Percentiles rank a stretch among this genome's conserved stretches.
Conservation (phyloP, 2,888 invertebrate species). For the Lepidocyrtinus sp. region DNA sequence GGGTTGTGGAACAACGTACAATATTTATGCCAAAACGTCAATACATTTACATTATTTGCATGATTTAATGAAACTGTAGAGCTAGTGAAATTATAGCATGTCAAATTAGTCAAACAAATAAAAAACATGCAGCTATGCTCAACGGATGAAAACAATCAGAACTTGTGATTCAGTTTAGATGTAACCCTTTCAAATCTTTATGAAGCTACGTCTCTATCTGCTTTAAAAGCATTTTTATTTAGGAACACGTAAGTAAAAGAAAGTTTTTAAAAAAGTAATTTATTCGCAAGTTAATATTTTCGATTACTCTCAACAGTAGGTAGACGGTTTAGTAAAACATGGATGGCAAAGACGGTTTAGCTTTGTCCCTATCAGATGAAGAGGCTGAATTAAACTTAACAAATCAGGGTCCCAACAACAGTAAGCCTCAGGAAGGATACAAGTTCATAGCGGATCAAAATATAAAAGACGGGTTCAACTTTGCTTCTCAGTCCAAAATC, state of each 20-base stretch:
- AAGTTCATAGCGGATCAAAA: slow-evolving; percentile 12
- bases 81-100: too few species aligned
- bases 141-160: too few species aligned
- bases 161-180: neutral
- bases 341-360: slow-evolving; percentile 9
- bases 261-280: too few species aligned
- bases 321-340: neutral
- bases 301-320: neutral
- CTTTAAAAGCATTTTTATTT: neutral
- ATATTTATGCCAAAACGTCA: too few species aligned
- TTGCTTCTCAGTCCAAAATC: slow-evolving; percentile 4
- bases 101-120: too few species aligned
- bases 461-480: slow-evolving; percentile 4
- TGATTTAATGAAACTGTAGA: too few species aligned
- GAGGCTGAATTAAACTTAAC: slow-evolving; percentile 8
- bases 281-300: neutral
- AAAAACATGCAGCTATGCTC: too few species aligned
- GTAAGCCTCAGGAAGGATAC: slow-evolving; percentile 15
- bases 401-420: neutral
- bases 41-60: too few species aligned
- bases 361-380: slow-evolving; percentile 19
- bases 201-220: neutral
- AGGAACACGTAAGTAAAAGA: neutral
- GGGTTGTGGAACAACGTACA: too few species aligned
- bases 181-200: neutral